phyloP scores from a whole-genome alignment of 2,113 vertebrate species.

The Spilogale gracilis region DNA sequence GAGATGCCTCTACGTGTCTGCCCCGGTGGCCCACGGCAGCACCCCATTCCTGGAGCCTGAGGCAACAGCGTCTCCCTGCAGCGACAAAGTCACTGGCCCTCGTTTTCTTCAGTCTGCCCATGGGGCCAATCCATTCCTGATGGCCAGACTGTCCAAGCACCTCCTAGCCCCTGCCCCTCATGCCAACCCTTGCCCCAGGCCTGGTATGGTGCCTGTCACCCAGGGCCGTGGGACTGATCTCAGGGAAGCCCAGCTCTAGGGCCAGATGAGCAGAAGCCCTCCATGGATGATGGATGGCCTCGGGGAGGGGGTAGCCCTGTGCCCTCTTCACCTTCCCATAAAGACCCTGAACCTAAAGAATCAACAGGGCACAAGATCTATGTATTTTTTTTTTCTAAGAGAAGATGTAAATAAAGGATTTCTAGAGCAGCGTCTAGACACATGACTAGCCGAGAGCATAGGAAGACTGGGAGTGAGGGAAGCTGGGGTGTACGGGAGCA shows the following conservation, averaged over 20 bases:
- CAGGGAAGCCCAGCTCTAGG: conserved; percentile 74
- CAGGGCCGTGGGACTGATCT: conserved; percentile 64
- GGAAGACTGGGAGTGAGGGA: background rate
- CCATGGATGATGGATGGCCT: background rate
- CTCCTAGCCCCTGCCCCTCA: background rate
- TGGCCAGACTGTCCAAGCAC: background rate
- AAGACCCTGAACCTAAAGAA: background rate
- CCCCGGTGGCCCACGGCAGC: background rate
- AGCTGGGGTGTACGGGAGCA: background rate
- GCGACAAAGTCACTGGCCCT: background rate
- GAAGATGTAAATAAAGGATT: conserved; percentile 81
- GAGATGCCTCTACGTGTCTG: rapidly evolving
- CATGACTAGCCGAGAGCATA: background rate
- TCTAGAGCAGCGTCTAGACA: conserved; percentile 59
- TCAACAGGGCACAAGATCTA: conserved; percentile 56
- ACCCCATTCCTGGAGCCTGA: background rate
- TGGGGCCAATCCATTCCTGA: background rate
- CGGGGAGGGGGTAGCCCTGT: background rate
- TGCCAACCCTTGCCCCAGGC: background rate
- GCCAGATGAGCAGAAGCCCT: conserved; percentile 33
- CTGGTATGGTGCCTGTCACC: background rate
- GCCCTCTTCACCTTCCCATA: background rate
- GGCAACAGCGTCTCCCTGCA: background rate
- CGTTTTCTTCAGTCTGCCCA: background rate
- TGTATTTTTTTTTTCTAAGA: conserved; percentile 77